Base-by-base conservation (phyloP, 2,888 invertebrate species). In the Odontothrips loti region DNA sequence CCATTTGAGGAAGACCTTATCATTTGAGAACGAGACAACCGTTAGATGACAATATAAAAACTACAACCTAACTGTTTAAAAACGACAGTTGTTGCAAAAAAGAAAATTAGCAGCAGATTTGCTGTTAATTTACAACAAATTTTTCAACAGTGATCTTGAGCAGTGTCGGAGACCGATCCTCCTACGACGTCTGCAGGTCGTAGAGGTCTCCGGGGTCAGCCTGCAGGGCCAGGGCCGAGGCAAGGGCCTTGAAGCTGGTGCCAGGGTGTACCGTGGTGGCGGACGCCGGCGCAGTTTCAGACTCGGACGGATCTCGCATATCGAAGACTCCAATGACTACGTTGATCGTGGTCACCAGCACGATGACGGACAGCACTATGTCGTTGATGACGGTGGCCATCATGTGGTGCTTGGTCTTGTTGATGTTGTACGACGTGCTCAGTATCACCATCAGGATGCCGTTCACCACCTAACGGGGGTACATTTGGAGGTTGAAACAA, bases 281-380 rank as follows among this genome's bases (percentile, higher is more conserved):
- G n/a, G 63, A 20, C 3, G 27, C 1, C 10, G 1, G 8, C 23
- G 1, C 10, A 23, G 82, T 89, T 88, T 83, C 90, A 89, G 89
- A 91, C 91, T 10, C 23, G 29, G 81, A 86, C 85, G 86, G 87
- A 27, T 12, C 87, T 83, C 83, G 84, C 85, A 91, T 88, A 85
- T 91, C 91, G 86, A 93, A 92, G 81, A 90, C 88, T 83, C 90
- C 90, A 84, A 92, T 91, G 29, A 93, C 85, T 80, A 92, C 87
- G 85, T 92, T 92, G 17, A 91, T 86, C 17, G 90, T 88, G 82
- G 91, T 91, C 82, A 91, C 89, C 11, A 91, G 82, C 48, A 91
- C 87, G 87, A 92, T 92, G 83, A 92, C 87, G 43, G 89, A 86
- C 80, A 93, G 87, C 83, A 90, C 89, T 20, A 90, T 86, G 85